Evolutionary conservation across 2,888 invertebrate genomes (phyloP).

Genomic region (Boloria selene): DNA sequence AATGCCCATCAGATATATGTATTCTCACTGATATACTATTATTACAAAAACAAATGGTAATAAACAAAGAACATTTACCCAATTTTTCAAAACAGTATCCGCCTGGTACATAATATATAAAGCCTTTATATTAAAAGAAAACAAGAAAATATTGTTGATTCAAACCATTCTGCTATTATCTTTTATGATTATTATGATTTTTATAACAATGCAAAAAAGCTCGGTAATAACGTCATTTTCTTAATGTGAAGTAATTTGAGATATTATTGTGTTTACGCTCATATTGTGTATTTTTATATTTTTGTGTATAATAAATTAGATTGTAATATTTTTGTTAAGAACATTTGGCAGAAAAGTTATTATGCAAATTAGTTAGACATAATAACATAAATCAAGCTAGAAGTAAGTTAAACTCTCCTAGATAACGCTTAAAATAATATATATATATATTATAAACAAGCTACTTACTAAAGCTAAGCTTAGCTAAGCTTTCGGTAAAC

Average conservation of each 20-base stretch:
- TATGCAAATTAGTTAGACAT: neutral
- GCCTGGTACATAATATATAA: no score
- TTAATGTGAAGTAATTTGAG: slow-evolving; percentile 28
- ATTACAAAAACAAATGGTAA: neutral
- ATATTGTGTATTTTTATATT: neutral
- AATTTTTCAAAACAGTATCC: neutral
- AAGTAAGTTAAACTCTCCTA: no score
- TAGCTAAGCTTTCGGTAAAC: no score
- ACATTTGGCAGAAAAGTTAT: neutral
- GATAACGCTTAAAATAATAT: no score
- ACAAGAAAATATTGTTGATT: neutral
- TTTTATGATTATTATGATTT: slow-evolving; percentile 25
- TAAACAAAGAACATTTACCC: neutral
- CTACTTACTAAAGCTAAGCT: no score
- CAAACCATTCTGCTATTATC: slow-evolving; percentile 17
- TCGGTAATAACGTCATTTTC: slow-evolving; percentile 28
- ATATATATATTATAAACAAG: no score
- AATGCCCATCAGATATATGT: no score
- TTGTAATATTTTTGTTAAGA: neutral
- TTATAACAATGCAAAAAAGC: slow-evolving; percentile 25
- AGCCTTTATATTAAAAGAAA: neutral
- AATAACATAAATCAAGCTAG: no score
- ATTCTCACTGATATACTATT: neutral
- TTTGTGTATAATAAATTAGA: neutral
- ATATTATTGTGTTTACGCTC: slow-evolving; percentile 27